Base-by-base conservation (phyloP, 2,888 invertebrate species). In the Bibio marci region DNA sequence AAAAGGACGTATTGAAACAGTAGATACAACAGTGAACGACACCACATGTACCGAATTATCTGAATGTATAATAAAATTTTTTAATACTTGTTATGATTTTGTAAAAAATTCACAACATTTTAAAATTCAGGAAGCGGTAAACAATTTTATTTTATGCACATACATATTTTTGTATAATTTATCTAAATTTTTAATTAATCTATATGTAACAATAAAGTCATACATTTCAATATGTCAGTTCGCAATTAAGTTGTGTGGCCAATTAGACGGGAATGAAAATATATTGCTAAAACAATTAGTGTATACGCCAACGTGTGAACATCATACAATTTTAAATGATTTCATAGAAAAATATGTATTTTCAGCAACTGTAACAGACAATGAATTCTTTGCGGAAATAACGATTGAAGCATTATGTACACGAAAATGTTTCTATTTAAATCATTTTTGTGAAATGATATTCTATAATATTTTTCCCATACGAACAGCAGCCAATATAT, bases 401-500 rank as follows among this genome's bases (percentile, higher is more conserved):
- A 85, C 91, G 49, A 97, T 97, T 53, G 95, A 97, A 66, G 91
- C 92, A 56, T 66, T 97, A 32, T 95, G 97, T 66, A 95, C n/a
- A n/a, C n/a, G 94, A 62, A 74, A 92, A 42, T 71, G 97, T 47
- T 95, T 92, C 62, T 90, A 94, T 60, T 68, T 99, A 45, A 94
- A 97, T 2, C 87, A 90, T 15, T 98, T 88, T 64, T 95, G 94
- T 66, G 98, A 98, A 65, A 70, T 99, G 35, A 83, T 97, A 50
- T 91, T 97, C 38, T 97, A 97, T 68, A 97, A 95, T 59, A 86
- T 95, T 48, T 76, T 97, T 60, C 90, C 88, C 22, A 86, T 94
- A 2, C 78, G 82, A 55, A 73, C 85, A 49, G 92, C 91, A 12
- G 85, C 92, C 0, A 87, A 90, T 57, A 82, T 98, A 41, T 94